phyloP scores from a whole-genome alignment of 2,113 vertebrate genomes.

The Oreochromis niloticus region DNA sequence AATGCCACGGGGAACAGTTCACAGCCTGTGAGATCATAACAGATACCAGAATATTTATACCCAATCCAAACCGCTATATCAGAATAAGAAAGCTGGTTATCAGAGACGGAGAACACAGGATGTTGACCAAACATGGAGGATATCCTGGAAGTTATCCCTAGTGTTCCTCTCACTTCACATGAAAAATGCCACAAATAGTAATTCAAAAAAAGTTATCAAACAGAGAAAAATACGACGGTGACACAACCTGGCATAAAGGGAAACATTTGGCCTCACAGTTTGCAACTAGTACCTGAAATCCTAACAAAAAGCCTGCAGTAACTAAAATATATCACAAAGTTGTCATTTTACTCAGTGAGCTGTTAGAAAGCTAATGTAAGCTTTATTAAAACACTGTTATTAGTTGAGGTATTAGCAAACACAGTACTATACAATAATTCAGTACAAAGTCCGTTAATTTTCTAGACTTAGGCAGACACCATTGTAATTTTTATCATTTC shows the following conservation, averaged over 20 bases:
- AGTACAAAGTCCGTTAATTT: not conserved
- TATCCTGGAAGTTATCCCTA: not conserved
- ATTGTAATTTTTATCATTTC: not conserved
- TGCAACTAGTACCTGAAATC: not conserved
- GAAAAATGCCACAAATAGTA: not conserved
- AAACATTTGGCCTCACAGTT: not conserved
- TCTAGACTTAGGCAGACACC: accelerated
- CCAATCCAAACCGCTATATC: not conserved
- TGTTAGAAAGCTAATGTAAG: not conserved
- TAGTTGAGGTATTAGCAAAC: not conserved
- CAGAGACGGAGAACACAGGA: not conserved
- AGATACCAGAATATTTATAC: not conserved
- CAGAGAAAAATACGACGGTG: not conserved
- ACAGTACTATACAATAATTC: not conserved
- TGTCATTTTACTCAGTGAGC: not conserved
- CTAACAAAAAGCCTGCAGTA: not conserved
- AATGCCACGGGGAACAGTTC: not conserved
- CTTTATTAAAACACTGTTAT: not conserved
- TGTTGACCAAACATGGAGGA: not conserved
- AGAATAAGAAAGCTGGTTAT: not conserved
- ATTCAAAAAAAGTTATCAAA: not conserved
- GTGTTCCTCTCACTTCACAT: not conserved
- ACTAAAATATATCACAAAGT: not conserved
- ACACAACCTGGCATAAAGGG: not conserved
- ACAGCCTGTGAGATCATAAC: not conserved